Evolutionary conservation across 2,113 vertebrate genomes (phyloP).

Genomic region (Dryoscopus gambensis): DNA sequence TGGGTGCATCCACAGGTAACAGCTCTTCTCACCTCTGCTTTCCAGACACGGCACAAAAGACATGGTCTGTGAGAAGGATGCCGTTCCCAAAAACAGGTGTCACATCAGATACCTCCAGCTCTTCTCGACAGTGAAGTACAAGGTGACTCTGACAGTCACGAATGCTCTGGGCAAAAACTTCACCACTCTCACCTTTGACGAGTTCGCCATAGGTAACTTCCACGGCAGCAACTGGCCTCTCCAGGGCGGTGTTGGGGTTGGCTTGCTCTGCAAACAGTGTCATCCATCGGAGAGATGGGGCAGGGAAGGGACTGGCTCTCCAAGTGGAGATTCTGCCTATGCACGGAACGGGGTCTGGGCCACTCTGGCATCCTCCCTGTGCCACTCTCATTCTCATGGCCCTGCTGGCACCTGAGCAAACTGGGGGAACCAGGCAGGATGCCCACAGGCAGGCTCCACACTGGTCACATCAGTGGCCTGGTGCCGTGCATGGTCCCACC

Average conservation of each 20-base stretch:
- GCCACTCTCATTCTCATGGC: background rate
- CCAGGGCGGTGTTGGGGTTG: background rate
- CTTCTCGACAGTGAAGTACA: constrained; percentile 91
- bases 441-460: background rate
- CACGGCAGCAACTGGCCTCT: background rate
- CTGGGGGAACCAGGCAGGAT: background rate
- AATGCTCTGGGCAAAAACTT: constrained; percentile 87
- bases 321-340: background rate
- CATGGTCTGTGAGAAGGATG: constrained; percentile 86
- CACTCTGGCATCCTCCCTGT: background rate
- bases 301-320: background rate
- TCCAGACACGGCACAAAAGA: constrained; percentile 84
- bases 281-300: accelerated
- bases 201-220: constrained; percentile 87
- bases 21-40: background rate
- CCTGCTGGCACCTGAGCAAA: background rate
- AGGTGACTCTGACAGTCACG: constrained; percentile 88
- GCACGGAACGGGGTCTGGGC: background rate
- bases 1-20: background rate
- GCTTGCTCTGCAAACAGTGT: background rate
- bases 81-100: constrained; percentile 89
- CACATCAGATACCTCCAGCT: constrained; percentile 91
- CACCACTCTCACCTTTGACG: constrained; percentile 83
- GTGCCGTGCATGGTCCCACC: background rate
- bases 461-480: background rate